A percentile compares a stretch with the other conserved stretches of the same genome.
Conservation (phyloP, 2,113 vertebrate species). For the Siniperca chuatsi region DNA sequence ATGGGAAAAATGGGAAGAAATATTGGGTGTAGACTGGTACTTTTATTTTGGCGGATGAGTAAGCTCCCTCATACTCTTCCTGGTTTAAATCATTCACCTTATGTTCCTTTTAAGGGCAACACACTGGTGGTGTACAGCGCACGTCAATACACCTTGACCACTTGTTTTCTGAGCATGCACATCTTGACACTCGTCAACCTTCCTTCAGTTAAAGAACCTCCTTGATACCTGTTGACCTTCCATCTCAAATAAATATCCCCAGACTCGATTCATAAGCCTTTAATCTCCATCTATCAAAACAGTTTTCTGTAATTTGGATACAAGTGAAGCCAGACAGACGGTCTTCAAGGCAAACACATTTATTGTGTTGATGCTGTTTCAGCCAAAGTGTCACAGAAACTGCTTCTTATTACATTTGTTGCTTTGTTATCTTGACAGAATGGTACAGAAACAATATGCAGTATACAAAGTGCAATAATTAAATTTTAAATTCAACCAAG, state of each 20-base stretch:
- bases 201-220: not conserved
- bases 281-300: not conserved
- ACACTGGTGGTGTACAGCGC: not conserved
- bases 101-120: not conserved
- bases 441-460: not conserved
- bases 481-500: not conserved
- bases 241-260: not conserved
- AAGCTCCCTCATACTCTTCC: not conserved
- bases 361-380: not conserved
- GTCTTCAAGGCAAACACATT: not conserved
- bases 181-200: not conserved
- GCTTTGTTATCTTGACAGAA: not conserved
- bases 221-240: slow-evolving; percentile 23
- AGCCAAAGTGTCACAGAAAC: not conserved
- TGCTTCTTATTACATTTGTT: not conserved
- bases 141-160: not conserved
- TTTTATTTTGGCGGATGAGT: not conserved
- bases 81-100: not conserved
- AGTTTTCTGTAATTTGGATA: not conserved
- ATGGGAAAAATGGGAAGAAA: not conserved
- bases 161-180: not conserved
- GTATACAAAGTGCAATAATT: not conserved
- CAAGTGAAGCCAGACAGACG: not conserved
- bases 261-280: not conserved
- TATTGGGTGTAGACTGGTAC: not conserved